These are phyloP conservation scores for Tetragonula carbonaria DNA, from an alignment of 2,888 invertebrate genomes.

Conservation along the genomic window DNA sequence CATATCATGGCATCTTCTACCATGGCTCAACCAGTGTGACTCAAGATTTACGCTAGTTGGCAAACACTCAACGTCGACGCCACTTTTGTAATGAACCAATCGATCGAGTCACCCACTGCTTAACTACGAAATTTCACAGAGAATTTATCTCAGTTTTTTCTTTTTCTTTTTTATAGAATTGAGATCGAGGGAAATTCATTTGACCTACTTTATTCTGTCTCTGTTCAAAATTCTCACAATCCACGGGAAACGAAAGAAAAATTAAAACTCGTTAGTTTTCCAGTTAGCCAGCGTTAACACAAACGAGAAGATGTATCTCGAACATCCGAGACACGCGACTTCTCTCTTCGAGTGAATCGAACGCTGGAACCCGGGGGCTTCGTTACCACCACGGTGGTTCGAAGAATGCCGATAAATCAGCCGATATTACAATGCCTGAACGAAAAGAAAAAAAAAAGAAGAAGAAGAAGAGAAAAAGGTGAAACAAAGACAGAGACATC, in stretches of 20 bases:
- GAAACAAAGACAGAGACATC: constrained; percentile 58
- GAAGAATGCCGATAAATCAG: constrained; percentile 87
- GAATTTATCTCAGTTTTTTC: no score
- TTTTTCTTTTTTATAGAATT: background rate
- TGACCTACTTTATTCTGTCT: no score
- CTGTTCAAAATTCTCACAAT: no score
- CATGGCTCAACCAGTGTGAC: constrained; percentile 81
- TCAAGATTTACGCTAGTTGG: constrained; percentile 80
- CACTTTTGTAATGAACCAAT: constrained; percentile 36
- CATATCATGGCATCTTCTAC: constrained; percentile 81
- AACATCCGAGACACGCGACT: constrained; percentile 37
- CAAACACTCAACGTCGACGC: constrained; percentile 44
- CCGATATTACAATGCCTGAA: constrained; percentile 71
- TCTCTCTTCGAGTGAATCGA: constrained; percentile 23
- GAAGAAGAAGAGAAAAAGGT: constrained; percentile 15
- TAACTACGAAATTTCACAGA: background rate
- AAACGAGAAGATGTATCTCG: constrained; percentile 18
- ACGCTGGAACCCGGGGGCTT: constrained; percentile 39
- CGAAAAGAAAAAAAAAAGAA: background rate
- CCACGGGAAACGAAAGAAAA: no score
- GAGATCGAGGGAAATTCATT: background rate
- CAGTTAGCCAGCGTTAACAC: background rate
- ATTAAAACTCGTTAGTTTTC: background rate
- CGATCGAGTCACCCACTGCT: constrained; percentile 19
- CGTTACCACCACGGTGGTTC: constrained; percentile 77